Evolutionary conservation across 92 coral and sea anemone species (phyloP).

Genomic region (Ricordea florida): DNA sequence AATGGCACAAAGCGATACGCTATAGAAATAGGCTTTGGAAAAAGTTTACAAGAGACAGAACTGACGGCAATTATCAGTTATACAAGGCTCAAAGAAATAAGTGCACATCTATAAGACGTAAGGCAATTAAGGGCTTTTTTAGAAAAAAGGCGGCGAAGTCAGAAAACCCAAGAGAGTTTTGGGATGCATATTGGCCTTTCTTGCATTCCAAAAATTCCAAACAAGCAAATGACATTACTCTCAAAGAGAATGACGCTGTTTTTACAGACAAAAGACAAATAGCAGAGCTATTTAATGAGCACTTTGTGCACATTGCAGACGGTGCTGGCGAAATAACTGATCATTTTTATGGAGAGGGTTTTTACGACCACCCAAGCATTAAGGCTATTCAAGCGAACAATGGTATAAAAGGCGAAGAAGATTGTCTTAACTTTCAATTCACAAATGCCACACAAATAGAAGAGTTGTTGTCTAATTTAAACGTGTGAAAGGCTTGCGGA

Average conservation of each 20-base stretch:
- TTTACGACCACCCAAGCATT: conserved; percentile 43
- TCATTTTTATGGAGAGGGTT: conserved; percentile 5
- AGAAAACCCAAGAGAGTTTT: conserved; percentile 49
- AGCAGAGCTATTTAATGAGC: conserved; percentile 51
- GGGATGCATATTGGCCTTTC: conserved; percentile 60
- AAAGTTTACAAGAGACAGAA: conserved; percentile 32
- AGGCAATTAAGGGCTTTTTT: conserved; percentile 41
- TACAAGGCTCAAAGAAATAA: conserved; percentile 50
- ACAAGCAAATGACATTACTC: conserved; percentile 65
- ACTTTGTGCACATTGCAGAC: conserved; percentile 47
- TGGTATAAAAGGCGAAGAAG: background rate
- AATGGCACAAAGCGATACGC: conserved; percentile 36
- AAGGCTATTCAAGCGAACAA: conserved; percentile 21
- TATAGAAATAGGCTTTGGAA: conserved; percentile 54
- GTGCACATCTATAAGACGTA: conserved; percentile 45
- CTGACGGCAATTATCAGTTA: conserved; percentile 33
- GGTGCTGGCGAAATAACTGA: conserved; percentile 22
- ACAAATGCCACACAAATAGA: conserved; percentile 40
- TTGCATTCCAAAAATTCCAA: conserved; percentile 43
- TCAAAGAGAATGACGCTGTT: conserved; percentile 42
- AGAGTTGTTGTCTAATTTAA: conserved; percentile 22
- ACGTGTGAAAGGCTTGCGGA: conserved; percentile 48
- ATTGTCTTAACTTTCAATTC: conserved; percentile 20
- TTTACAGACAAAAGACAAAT: conserved; percentile 48
- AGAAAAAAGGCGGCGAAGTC: conserved; percentile 27